A percentile compares a stretch with the other conserved stretches of the same genome.
Conservation (phyloP, 2,797 vertebrate genomes). For the Fundulus diaphanus region DNA sequence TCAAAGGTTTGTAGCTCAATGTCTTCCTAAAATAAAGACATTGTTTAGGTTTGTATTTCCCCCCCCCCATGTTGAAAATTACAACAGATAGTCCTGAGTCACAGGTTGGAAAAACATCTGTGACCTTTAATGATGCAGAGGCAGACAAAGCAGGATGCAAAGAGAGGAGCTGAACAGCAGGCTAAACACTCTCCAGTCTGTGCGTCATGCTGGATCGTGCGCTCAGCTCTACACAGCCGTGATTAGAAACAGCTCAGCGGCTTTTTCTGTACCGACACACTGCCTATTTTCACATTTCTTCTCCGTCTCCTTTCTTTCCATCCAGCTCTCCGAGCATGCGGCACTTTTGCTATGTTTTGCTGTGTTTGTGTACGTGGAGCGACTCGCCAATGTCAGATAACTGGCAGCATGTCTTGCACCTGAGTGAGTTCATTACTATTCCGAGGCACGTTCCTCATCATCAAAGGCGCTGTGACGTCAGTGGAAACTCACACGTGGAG, state of each 20-base stretch:
- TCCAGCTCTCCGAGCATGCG: constrained; percentile 1
- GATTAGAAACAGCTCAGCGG: constrained; percentile 66
- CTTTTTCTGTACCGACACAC: constrained; percentile 60
- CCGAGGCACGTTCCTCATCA: constrained; percentile 39
- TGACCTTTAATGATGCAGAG: constrained; percentile 59
- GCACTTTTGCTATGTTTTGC: constrained; percentile 20
- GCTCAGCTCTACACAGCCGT: constrained; percentile 62
- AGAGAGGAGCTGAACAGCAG: constrained; percentile 38
- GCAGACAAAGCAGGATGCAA: constrained; percentile 41
- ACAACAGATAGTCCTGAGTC: constrained; percentile 11
- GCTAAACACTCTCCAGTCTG: constrained; percentile 45
- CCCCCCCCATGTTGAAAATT: not conserved
- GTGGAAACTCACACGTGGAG: constrained; percentile 54
- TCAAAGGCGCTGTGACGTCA: constrained; percentile 69
- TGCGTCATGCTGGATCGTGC: constrained; percentile 50
- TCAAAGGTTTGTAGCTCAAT: not conserved
- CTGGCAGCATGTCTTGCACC: constrained; percentile 48
- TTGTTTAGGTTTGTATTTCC: constrained; percentile 18
- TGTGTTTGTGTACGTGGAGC: constrained; percentile 20
- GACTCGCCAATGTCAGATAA: constrained; percentile 63
- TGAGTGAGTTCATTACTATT: constrained; percentile 63
- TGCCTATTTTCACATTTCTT: constrained; percentile 31
- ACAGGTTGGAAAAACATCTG: constrained; percentile 27
- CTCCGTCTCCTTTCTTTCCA: constrained; percentile 20
- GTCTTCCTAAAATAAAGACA: not conserved